These are phyloP conservation scores for Melanophora roralis DNA, from an alignment of 2,888 invertebrate species.

Conservation along the genomic window DNA sequence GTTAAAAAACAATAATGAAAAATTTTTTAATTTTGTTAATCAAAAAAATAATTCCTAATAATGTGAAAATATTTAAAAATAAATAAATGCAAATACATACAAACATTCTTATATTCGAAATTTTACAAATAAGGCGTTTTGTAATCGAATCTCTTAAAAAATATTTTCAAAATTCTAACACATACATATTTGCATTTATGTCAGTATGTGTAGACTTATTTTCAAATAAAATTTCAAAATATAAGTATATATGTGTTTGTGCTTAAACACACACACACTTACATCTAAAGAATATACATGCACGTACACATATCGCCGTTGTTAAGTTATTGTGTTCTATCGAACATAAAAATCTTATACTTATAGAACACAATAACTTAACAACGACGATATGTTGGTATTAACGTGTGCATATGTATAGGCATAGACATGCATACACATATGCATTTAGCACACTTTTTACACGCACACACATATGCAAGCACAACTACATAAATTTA, in stretches of 20 bases:
- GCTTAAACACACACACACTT: slow-evolving; percentile 15
- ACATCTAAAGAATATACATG: slow-evolving; percentile 11
- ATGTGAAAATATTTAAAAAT: slow-evolving; percentile 31
- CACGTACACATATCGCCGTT: slow-evolving; percentile 24
- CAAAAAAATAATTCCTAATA: not conserved
- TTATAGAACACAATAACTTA: no score
- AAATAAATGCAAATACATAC: not conserved
- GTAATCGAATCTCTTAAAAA: slow-evolving; percentile 74
- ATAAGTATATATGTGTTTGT: slow-evolving; percentile 21
- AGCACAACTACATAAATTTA: not conserved
- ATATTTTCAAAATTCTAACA: slow-evolving; percentile 51
- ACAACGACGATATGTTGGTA: no score
- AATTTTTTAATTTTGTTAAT: slow-evolving; percentile 3
- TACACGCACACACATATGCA: slow-evolving; percentile 14
- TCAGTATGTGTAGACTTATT: slow-evolving; percentile 45
- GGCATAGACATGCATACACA: slow-evolving; percentile 17
- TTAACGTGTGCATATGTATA: slow-evolving; percentile 11
- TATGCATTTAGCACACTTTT: slow-evolving; percentile 9
- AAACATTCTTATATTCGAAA: slow-evolving; percentile 56
- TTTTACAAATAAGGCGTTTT: slow-evolving; percentile 76
- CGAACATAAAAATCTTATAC: no score
- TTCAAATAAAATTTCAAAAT: slow-evolving; percentile 57
- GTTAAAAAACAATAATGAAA: not conserved
- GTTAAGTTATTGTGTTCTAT: no score
- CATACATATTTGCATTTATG: slow-evolving; percentile 7